A percentile compares a stretch with the other conserved stretches of the same genome.
Conservation (phyloP, 2,113 vertebrate genomes). For the Bombycilla garrulus region DNA sequence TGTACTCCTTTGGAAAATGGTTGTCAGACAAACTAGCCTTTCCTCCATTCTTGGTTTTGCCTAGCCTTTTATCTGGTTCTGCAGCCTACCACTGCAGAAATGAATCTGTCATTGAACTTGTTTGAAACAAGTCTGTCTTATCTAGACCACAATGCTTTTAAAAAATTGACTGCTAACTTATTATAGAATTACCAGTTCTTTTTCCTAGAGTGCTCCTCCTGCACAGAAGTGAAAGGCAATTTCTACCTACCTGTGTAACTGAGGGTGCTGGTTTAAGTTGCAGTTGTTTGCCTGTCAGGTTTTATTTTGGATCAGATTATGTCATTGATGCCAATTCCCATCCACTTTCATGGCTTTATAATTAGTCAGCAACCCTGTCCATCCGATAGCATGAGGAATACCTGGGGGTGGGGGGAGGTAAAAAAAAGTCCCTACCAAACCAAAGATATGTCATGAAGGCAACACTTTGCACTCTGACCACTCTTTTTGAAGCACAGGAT, state of each 20-base stretch:
- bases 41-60: neutral
- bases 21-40: neutral
- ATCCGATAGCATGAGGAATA: neutral
- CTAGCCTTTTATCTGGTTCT: neutral
- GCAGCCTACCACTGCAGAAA: neutral
- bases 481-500: neutral
- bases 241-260: neutral
- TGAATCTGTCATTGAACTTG: fast-evolving
- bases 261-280: neutral
- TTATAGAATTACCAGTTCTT: neutral
- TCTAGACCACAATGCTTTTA: neutral
- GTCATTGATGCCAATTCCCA: neutral
- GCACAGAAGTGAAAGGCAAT: neutral
- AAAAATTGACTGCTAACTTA: neutral
- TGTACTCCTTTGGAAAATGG: neutral
- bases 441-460: neutral
- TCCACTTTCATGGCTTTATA: neutral
- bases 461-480: neutral
- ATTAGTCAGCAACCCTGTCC: neutral
- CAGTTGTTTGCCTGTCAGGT: neutral
- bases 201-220: neutral
- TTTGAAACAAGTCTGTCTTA: neutral
- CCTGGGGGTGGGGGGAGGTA: neutral
- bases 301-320: neutral
- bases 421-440: neutral